These are phyloP conservation scores for Apotomis capreana DNA, from an alignment of 2,888 invertebrate genomes.

Conservation along the genomic window DNA sequence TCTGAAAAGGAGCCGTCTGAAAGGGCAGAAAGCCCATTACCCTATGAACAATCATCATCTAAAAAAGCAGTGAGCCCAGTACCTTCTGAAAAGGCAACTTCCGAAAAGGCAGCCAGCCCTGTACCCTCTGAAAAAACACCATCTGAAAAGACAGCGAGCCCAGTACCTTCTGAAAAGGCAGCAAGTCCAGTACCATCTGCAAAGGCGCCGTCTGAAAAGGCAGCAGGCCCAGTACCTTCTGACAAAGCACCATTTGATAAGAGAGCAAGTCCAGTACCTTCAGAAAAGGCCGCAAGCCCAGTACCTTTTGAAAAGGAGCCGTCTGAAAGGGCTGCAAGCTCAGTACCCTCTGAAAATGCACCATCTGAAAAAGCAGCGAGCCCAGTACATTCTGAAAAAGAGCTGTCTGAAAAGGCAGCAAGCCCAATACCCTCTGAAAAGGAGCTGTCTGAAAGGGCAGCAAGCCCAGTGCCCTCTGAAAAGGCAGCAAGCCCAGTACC, in stretches of 20 bases:
- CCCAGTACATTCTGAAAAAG: constrained; percentile 20
- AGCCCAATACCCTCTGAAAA: constrained; percentile 37
- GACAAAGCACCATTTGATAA: constrained; percentile 8
- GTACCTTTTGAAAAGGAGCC: constrained; percentile 16
- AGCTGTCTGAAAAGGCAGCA: constrained; percentile 16
- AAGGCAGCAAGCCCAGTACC: constrained; percentile 41
- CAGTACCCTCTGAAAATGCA: constrained; percentile 16
- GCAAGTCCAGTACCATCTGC: constrained; percentile 33
- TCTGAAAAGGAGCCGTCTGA: constrained; percentile 34
- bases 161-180: constrained; percentile 28
- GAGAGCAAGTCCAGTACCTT: constrained; percentile 32
- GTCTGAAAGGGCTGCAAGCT: constrained; percentile 13
- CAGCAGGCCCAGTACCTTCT: constrained; percentile 5
- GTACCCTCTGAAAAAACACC: constrained; percentile 31
- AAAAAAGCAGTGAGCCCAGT: neutral
- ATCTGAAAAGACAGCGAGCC: constrained; percentile 32
- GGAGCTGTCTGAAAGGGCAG: constrained; percentile 2
- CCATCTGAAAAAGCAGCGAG: constrained; percentile 33
- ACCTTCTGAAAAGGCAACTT: constrained; percentile 1
- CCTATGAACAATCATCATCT: neutral
- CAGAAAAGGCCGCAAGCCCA: constrained; percentile 26
- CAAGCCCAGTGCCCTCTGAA: neutral
- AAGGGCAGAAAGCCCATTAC: constrained; percentile 37
- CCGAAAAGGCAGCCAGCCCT: constrained; percentile 23
- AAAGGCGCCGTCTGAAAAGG: neutral